A percentile compares a stretch with the other conserved stretches of the same genome.
phyloP scores from a whole-genome alignment of 2,888 invertebrate species.

The Cinara cedri region DNA sequence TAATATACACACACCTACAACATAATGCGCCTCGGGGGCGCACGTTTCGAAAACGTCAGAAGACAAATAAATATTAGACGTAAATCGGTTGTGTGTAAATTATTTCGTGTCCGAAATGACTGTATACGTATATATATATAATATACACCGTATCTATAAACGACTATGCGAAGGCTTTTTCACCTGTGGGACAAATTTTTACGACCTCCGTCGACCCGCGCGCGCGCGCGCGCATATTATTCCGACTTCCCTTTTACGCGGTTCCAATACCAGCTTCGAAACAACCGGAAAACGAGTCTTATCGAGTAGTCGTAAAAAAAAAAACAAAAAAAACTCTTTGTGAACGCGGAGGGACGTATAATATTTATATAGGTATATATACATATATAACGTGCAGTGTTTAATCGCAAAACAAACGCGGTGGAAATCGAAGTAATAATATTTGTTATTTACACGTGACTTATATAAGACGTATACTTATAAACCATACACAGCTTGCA shows the following conservation, averaged over 20 bases:
- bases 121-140: background rate
- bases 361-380: background rate
- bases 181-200: constrained; percentile 51
- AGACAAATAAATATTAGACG: constrained; percentile 44
- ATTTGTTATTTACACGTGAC: constrained; percentile 39
- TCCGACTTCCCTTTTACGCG: background rate
- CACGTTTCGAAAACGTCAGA: constrained; percentile 21
- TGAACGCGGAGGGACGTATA: background rate
- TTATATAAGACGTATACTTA: too few species aligned
- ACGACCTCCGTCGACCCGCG: background rate
- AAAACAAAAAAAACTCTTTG: background rate
- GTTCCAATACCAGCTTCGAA: constrained; percentile 12
- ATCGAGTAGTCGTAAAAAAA: constrained; percentile 41
- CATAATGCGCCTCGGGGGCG: constrained; percentile 29
- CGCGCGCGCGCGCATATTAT: too few species aligned
- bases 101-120: constrained; percentile 6
- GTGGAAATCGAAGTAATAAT: constrained; percentile 31
- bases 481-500: background rate
- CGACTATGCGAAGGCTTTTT: constrained; percentile 22
- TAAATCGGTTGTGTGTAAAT: constrained; percentile 40
- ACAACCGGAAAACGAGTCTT: constrained; percentile 51
- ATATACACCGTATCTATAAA: background rate
- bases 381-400: background rate
- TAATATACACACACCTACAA: constrained; percentile 38
- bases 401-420: constrained; percentile 36